Conservation (phyloP, 2,113 vertebrate species). For the Xenus cinereus region DNA sequence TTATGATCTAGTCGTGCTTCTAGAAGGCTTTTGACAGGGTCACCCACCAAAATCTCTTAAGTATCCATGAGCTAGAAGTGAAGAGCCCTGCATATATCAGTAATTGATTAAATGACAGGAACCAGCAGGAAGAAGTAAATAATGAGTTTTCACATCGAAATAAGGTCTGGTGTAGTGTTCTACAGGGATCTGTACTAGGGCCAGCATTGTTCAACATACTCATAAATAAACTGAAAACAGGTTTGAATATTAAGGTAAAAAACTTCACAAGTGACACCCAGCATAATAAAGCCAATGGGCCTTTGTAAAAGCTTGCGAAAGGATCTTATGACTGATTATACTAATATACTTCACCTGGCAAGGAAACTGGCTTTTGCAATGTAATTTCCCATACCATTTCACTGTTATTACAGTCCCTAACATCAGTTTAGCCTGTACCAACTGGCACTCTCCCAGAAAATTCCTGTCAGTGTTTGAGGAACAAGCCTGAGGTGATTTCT, state of each 20-base stretch:
- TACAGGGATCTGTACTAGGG: background rate
- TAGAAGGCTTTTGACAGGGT: background rate
- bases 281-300: background rate
- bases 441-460: background rate
- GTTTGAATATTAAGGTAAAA: background rate
- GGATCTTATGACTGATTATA: background rate
- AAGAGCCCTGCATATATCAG: background rate
- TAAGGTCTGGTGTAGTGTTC: background rate
- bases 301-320: background rate
- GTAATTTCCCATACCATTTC: background rate
- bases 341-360: background rate
- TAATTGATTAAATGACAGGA: background rate
- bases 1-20: background rate
- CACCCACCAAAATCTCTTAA: background rate
- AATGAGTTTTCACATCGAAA: background rate
- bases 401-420: background rate
- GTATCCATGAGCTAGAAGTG: background rate
- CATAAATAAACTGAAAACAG: background rate
- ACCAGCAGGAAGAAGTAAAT: background rate
- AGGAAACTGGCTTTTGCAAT: background rate
- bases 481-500: background rate
- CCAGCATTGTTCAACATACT: background rate
- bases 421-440: background rate
- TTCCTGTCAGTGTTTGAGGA: background rate
- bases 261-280: background rate